Evolutionary conservation across 2,888 invertebrate genomes (phyloP), one percentile per base, ranked within the genome.

Genomic region (Lasius fuliginosus): DNA sequence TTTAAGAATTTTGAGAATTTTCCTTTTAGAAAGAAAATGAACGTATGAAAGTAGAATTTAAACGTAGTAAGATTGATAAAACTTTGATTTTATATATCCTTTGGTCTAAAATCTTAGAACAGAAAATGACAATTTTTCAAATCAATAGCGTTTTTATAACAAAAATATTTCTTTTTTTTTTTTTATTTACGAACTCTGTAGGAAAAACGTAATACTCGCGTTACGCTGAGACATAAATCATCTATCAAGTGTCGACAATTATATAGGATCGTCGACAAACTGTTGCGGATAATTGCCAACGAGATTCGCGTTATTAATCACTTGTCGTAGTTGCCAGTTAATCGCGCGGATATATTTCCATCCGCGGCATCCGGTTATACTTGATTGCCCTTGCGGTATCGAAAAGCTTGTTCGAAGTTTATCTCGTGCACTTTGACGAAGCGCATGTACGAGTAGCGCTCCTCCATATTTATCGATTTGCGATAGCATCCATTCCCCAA

Each of bases 401-500:
- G 27, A 27, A 5, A 36, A 53, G n/a, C n/a, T 79, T 30, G 42
- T 56, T 15, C 18, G 33, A n/a, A n/a, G 30, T 68, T 77, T 77
- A 69, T 69, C 27, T 73, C 46, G n/a, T 46, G 12, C 46, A 46
- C 27, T 71, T 11, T 33, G 12, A 12, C 79, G 46, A 33, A 71
- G n/a, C 33, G 58, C 23, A 23, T 23, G 23, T 71, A 42, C 30
- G 23, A 23, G 42, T 2, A 36, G 42, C 15, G 49, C 9, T 23
- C 11, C 12, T 18, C 33, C 73, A 56, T 71, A 81, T 81, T 60
- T 73, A 81, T 73, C 27, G 74, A 60, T 73, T 81, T 73, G 18
- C 36, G 8, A 46, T 12, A 42, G 23, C 36, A 46, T 81, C 71
- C 58, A 60, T 79, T 81, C n/a, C 74, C 73, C 36, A 73, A 79